Percentiles rank a stretch among this genome's conserved stretches.
Evolutionary conservation across 2,888 invertebrate species (phyloP).

Genomic region (Sericinus montela): DNA sequence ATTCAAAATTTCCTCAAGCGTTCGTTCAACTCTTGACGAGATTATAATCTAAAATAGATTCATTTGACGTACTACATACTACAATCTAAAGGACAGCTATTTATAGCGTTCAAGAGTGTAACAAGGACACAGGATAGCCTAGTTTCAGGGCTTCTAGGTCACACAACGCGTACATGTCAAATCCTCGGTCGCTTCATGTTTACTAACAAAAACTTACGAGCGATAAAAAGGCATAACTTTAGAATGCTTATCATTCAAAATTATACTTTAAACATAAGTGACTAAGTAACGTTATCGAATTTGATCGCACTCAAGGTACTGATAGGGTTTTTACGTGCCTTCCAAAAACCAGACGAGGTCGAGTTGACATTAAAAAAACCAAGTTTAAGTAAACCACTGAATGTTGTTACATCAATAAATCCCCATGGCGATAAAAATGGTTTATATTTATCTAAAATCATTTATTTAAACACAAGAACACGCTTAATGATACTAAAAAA

Average conservation of each 20-base stretch:
- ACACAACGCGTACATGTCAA: slow-evolving; percentile 6
- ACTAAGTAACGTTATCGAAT: background rate
- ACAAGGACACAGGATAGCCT: slow-evolving; percentile 9
- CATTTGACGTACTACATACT: background rate
- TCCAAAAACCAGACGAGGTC: background rate
- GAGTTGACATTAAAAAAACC: background rate
- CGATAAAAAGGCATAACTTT: background rate
- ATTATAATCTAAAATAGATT: too few relatives aligned
- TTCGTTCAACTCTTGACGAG: too few relatives aligned
- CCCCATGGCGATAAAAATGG: too few relatives aligned
- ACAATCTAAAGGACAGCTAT: background rate
- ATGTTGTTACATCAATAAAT: background rate
- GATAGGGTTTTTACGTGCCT: background rate
- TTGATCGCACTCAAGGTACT: background rate
- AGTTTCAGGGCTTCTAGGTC: slow-evolving; percentile 18
- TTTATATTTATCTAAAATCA: too few relatives aligned
- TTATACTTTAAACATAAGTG: background rate
- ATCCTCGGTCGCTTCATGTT: slow-evolving; percentile 10
- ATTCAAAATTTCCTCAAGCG: too few relatives aligned
- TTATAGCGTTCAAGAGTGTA: background rate
- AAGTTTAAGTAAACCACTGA: background rate
- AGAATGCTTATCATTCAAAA: background rate
- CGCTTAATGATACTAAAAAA: too few relatives aligned
- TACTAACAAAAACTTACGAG: slow-evolving; percentile 10
- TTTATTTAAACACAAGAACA: too few relatives aligned